These are phyloP conservation scores for Strigamia maritima DNA, from an alignment of 2,888 invertebrate species.

Conservation along the genomic window DNA sequence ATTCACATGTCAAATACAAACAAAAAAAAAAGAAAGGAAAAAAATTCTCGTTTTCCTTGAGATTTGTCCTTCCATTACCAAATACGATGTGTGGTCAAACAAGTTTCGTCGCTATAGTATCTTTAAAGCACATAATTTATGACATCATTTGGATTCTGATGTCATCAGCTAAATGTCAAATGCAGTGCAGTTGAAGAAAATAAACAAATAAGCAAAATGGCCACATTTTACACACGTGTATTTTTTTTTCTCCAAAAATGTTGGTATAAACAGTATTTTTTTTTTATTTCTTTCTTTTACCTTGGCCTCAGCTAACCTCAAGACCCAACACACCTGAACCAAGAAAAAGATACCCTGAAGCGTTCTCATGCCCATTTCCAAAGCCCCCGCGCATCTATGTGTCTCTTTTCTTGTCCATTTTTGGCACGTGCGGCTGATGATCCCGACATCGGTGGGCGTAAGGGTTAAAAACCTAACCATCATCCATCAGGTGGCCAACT, in stretches of 20 bases:
- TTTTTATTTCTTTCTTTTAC: neutral
- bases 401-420: neutral
- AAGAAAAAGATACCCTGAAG: conserved; percentile 1
- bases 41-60: conserved; percentile 17
- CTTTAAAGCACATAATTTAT: conserved; percentile 1
- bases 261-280: too few relatives aligned
- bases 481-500: neutral
- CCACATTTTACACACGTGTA: too few relatives aligned
- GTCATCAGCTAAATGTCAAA: neutral
- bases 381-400: neutral
- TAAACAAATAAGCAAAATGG: neutral
- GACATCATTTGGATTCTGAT: neutral
- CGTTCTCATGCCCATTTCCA: conserved; percentile 1
- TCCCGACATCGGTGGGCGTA: conserved; percentile 15
- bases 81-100: conserved; percentile 21
- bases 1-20: neutral
- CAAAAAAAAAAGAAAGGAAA: neutral
- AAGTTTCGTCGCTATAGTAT: conserved; percentile 1
- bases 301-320: conserved; percentile 27
- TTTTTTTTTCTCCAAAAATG: too few relatives aligned
- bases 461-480: conserved; percentile 29
- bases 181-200: neutral
- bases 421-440: conserved; percentile 32
- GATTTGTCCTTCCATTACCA: conserved; percentile 28
- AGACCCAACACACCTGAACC: conserved; percentile 25